Evolutionary conservation across 2,888 invertebrate species (phyloP), one percentile per base, ranked within the genome.

Genomic region (Nysson spinosus): DNA sequence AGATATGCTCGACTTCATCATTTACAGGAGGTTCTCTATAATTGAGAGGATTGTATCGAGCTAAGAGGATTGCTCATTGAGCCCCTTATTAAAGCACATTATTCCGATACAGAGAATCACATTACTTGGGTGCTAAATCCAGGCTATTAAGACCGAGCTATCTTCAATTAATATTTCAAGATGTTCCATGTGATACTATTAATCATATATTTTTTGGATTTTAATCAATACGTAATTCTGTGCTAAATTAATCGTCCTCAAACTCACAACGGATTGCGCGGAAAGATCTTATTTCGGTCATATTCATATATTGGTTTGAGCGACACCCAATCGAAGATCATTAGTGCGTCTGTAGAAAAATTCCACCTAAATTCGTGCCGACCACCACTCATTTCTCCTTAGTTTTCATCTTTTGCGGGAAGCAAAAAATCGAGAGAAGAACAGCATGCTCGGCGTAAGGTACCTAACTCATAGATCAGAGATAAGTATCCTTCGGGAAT

Each of bases 401-500:
- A 12, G 6, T 7, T 24, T 43, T 6, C 9, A 0, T n/a, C 14
- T 12, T 1, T 9, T 5, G 9, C 12, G n/a, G 0, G 17, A 16
- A 14, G 6, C 34, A 14, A 11, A 9, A 11, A 5, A 37, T 20
- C 2, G 7, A 26, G 9, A 7, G 40, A 24, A 49, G 40, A 32
- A 32, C 44, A 9, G 24, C 7, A 11, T 6, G 26, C 17, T 42
- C 24, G 20, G 61, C 43, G 57, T 47, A 44, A 52, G 49, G 56
- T 51, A 73, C 66, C 65, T 58, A 39, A 75, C 79, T 78, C 78
- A 72, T 80, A 80, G 80, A 82, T 79, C 80, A 77, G 79, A 68
- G 72, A 77, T 78, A 82, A 80, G 81, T 81, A 81, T 79, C 81
- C 79, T 76, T 79, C 74, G 80, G 80, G 77, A 81, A 78, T 79